Percentiles rank a stretch among this genome's conserved stretches.
These are phyloP conservation scores for Ptychadena robeensis DNA, from an alignment of 2,797 vertebrate genomes.

Conservation along the genomic window DNA sequence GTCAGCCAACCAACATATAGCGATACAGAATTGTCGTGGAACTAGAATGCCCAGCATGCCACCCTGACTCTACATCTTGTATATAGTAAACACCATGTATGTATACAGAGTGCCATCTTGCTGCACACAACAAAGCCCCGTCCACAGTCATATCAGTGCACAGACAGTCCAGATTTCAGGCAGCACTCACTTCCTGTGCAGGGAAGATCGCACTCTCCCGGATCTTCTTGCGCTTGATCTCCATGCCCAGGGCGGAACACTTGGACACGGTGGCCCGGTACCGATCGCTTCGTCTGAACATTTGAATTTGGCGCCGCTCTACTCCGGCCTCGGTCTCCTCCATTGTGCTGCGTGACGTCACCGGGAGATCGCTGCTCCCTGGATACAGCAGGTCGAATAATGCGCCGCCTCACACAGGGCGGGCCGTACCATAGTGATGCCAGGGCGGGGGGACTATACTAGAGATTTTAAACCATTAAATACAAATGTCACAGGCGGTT, in stretches of 20 bases:
- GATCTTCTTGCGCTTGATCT: slow-evolving; percentile 80
- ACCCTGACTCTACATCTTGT: no score
- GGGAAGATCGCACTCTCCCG: slow-evolving; percentile 72
- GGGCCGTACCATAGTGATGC: slow-evolving; percentile 2
- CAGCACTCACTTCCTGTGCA: slow-evolving; percentile 73
- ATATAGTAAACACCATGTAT: no score
- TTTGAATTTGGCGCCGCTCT: slow-evolving; percentile 81
- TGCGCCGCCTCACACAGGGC: neutral
- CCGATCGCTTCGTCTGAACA: slow-evolving; percentile 66
- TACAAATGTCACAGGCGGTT: no score
- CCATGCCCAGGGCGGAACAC: slow-evolving; percentile 78
- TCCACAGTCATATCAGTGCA: neutral
- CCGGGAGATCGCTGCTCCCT: neutral
- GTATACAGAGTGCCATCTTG: no score
- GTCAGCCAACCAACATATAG: no score
- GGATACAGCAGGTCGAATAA: neutral
- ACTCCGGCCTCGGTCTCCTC: slow-evolving; percentile 64
- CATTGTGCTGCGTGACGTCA: slow-evolving; percentile 17
- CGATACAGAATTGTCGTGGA: no score
- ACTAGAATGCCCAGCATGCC: no score
- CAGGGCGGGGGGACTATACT: no score
- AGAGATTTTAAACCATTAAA: no score
- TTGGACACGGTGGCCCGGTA: slow-evolving; percentile 65
- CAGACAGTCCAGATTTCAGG: slow-evolving; percentile 1
- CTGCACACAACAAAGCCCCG: neutral